phyloP scores from a whole-genome alignment of 2,113 vertebrate genomes.

The Forbesichthys agassizii region DNA sequence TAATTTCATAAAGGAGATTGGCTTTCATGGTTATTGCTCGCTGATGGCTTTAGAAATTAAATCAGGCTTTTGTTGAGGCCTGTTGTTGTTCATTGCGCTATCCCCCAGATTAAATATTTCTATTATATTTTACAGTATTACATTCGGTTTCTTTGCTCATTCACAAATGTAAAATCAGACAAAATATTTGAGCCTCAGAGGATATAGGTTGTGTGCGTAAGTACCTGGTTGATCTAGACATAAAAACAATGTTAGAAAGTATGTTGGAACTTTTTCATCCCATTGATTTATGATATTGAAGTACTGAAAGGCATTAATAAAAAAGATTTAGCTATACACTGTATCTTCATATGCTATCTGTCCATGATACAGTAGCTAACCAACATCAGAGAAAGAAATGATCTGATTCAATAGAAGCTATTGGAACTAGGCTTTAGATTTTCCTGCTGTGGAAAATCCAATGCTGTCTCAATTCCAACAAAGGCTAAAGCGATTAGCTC shows the following conservation, averaged over 20 bases:
- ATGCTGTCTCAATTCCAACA: slow-evolving; percentile 60
- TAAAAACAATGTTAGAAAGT: not conserved
- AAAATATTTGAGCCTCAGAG: no score
- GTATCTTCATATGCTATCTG: slow-evolving; percentile 22
- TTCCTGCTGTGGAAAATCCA: slow-evolving; percentile 75
- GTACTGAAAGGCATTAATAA: slow-evolving; percentile 15
- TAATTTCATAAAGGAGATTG: not conserved
- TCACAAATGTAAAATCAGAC: not conserved
- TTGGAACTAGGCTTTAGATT: slow-evolving; percentile 70
- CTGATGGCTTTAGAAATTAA: not conserved
- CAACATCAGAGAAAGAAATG: slow-evolving; percentile 48
- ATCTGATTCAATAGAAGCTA: slow-evolving; percentile 62
- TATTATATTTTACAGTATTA: not conserved
- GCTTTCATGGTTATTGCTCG: not conserved
- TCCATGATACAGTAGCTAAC: slow-evolving; percentile 16
- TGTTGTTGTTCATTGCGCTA: not conserved
- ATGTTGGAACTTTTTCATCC: not conserved
- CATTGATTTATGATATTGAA: not conserved
- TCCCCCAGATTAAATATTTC: not conserved
- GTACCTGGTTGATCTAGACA: not conserved
- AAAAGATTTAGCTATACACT: slow-evolving; percentile 12
- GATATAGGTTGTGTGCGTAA: no score
- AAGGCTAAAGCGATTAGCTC: slow-evolving; percentile 55
- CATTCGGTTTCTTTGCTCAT: not conserved
- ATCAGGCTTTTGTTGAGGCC: not conserved